These are phyloP conservation scores for Myrmecobius fasciatus DNA, from an alignment of 2,113 vertebrate species.

Conservation along the genomic window DNA sequence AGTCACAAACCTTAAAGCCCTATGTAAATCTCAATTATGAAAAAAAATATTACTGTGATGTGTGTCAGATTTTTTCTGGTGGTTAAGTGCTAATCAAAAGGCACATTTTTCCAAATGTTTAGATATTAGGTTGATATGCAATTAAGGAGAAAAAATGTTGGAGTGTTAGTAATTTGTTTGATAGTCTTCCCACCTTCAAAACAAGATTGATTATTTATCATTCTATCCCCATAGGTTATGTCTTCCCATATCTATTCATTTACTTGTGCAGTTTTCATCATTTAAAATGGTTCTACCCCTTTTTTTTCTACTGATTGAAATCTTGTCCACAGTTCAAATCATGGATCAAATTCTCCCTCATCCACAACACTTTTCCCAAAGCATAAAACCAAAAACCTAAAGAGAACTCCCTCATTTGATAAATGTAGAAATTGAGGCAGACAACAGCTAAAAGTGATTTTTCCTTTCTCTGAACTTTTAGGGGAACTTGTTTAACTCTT, in stretches of 20 bases:
- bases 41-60: not conserved
- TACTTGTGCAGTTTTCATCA: not conserved
- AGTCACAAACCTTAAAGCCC: not conserved
- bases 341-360: too few species aligned
- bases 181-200: not conserved
- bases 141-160: not conserved
- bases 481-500: not conserved
- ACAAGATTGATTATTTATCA: not conserved
- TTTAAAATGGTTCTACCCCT: not conserved
- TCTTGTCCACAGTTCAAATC: accelerated
- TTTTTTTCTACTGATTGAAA: not conserved
- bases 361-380: not conserved
- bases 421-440: not conserved
- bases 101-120: not conserved
- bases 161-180: not conserved
- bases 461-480: not conserved
- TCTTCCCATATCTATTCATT: not conserved
- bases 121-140: not conserved
- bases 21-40: not conserved
- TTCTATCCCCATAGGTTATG: not conserved
- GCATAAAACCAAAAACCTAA: not conserved
- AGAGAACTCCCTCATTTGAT: not conserved
- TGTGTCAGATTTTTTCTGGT: not conserved
- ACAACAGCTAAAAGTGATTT: not conserved
- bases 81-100: not conserved